Base-by-base conservation (phyloP, 37 sponge, comb jelly and placozoan genomes). In the Halichondria panicea region DNA sequence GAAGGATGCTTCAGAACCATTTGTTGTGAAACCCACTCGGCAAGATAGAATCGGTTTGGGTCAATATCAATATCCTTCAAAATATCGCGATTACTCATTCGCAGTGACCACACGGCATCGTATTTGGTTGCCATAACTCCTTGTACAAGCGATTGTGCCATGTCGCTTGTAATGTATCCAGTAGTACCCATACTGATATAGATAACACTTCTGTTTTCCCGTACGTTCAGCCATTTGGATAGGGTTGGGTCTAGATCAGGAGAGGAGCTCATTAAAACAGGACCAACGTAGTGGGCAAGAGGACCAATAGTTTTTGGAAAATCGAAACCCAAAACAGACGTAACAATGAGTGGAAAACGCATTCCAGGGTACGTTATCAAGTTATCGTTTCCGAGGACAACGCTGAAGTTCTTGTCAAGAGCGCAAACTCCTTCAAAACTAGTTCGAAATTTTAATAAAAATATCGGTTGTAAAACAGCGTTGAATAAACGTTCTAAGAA, bases 131-230 rank as follows among this genome's bases (percentile, higher is more conserved):
- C 35, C 25, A 53, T 18, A 0, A 79, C 50, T 5, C 85, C 85
- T 24, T 53, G 40, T 0, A 84, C 55, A 1, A 89, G 25, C 8
- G 63, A 70, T 35, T 41, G 25, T 0, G 80, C 84, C n/a, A 19
- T 37, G 21, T 84, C 53, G 18, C 19, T 8, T 15, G 62, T 63
- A 9, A 84, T 2, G n/a, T 28, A 0, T 0, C 19, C 66, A 22
- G 39, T n/a, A 1, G 79, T 66, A 1, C 90, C 90, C 90, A 89
- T 89, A 43, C 90, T 89, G 35, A 89, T 46, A 44, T 89, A 89
- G n/a, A 89, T 59, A 25, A 89, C 90, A 50, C 44, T 24, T 8
- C 70, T 53, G 11, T 41, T 28, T 1, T 39, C 21, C n/a, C 55
- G 54, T 18, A 15, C 22, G 22, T 63, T 50, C 70, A 89, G 65